Evolutionary conservation across 2,113 vertebrate genomes (phyloP).

Genomic region (Anarhynchus alexandrinus): DNA sequence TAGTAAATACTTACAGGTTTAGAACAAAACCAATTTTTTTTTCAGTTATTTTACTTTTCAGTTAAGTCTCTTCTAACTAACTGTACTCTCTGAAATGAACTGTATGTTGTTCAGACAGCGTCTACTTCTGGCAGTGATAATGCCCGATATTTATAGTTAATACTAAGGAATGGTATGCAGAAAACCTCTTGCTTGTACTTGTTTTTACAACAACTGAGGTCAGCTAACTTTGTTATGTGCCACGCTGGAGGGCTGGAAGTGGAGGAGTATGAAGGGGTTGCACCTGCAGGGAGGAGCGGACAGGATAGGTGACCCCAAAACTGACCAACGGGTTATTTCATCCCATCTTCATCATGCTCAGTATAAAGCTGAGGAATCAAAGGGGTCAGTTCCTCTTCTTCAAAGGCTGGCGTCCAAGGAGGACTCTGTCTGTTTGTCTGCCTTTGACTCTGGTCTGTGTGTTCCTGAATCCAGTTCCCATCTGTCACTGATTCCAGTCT

Average conservation of each 20-base stretch:
- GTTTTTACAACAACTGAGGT: background rate
- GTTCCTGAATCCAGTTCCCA: background rate
- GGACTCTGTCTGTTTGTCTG: background rate
- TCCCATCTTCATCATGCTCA: background rate
- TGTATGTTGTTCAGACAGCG: background rate
- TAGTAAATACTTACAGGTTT: background rate
- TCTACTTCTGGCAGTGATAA: background rate
- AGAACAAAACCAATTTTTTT: background rate
- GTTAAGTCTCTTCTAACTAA: background rate
- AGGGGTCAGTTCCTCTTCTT: too few relatives aligned
- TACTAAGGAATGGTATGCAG: background rate
- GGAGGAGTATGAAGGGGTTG: too few relatives aligned
- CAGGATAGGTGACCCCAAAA: background rate
- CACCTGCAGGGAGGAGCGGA: background rate
- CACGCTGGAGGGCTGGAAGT: background rate
- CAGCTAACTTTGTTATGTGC: background rate
- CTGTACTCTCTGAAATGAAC: background rate
- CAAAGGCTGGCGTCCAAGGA: background rate
- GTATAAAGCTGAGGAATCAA: background rate
- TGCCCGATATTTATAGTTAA: background rate
- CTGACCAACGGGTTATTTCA: background rate
- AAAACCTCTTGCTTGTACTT: background rate
- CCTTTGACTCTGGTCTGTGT: background rate
- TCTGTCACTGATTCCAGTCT: background rate
- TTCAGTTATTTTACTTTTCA: background rate